phyloP scores from a whole-genome alignment of 1,140 invertebrate genomes.

The Holcopasites calliopsidis region DNA sequence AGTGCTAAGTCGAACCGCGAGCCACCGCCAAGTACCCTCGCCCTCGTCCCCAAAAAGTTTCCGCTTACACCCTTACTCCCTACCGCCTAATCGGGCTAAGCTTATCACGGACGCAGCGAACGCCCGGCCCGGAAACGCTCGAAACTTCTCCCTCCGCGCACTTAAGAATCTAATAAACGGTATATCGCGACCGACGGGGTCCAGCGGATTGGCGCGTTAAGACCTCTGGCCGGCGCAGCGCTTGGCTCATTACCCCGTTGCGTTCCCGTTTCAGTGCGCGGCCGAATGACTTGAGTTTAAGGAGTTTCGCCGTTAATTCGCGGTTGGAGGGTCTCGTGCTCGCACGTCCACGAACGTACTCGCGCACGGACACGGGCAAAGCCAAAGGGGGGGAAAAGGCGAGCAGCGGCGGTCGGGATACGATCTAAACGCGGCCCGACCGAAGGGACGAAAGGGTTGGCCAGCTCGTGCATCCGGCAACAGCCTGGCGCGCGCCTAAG shows the following conservation, averaged over 20 bases:
- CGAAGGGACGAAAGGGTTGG: background rate
- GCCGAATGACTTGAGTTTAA: slow-evolving; percentile 44
- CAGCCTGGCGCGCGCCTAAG: slow-evolving; percentile 4
- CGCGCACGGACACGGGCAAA: background rate
- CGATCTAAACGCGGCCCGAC: slow-evolving; percentile 18
- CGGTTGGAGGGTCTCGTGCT: slow-evolving; percentile 21
- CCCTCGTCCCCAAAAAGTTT: no score
- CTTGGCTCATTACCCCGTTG: slow-evolving; percentile 41
- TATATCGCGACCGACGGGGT: slow-evolving; percentile 43
- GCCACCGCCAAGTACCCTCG: no score
- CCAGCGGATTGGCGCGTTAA: slow-evolving; percentile 27
- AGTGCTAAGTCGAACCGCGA: no score
- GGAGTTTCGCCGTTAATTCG: slow-evolving; percentile 50
- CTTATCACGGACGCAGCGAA: slow-evolving; percentile 11
- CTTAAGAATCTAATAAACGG: slow-evolving; percentile 62
- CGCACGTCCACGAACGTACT: background rate
- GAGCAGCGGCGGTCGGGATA: background rate
- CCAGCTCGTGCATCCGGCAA: background rate
- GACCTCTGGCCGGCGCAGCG: slow-evolving; percentile 28
- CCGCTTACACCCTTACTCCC: no score
- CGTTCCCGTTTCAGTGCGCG: slow-evolving; percentile 1
- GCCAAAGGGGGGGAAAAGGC: background rate
- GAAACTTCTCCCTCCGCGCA: slow-evolving; percentile 31
- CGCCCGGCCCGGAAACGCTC: slow-evolving; percentile 2
- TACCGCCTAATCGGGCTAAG: background rate